Base-by-base conservation (phyloP, 2,888 invertebrate species). In the Rutpela maculata region DNA sequence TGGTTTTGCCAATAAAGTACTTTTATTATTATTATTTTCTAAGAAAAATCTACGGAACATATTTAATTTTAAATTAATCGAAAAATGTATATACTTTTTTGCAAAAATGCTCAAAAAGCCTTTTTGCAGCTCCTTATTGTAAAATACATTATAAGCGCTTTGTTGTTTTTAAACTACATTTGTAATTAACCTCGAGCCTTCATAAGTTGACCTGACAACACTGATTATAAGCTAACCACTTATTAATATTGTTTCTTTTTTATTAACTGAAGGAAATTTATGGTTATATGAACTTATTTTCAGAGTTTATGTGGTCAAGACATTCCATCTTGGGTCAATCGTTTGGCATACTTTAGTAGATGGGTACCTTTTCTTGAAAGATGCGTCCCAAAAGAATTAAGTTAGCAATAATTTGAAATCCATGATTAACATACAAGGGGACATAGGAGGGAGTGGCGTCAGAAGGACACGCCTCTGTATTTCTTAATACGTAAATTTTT, bases 321-420 rank as follows among this genome's bases (percentile, higher is more conserved):
- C 90, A 98, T 99, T 86, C 99, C 99, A 35, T 94, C 96, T 84
- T 99, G 99, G 99, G 98, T 99, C 80, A 99, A 99, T 91, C 93
- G 99, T 79, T 92, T 99, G 84, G 99, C 99, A 69, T 98, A 98
- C 90, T 96, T 99, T 88, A 98, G 98, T 90, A 98, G 98, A 75
- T 99, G 98, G 91, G 98, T 99, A 87, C 99, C 99, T 85, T 99
- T 99, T 92, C 93, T 99, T 75, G 98, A 99, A 90, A 94, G 97
- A 86, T 98, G 98, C 89, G 92, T 99, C 88, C 98, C 98, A 79
- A 97, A 97, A 90, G 99, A 99, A 91, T 99, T 65, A 19, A 65
- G 43, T 18, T 65, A 65, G 17, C 35, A n/a, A 7, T 18, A 38
- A 15, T 65, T 43, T 38, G 17, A 38, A 43, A 22, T 19, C 59